Conservation (phyloP, 2,888 invertebrate species). For the Callyntrura sp. region DNA sequence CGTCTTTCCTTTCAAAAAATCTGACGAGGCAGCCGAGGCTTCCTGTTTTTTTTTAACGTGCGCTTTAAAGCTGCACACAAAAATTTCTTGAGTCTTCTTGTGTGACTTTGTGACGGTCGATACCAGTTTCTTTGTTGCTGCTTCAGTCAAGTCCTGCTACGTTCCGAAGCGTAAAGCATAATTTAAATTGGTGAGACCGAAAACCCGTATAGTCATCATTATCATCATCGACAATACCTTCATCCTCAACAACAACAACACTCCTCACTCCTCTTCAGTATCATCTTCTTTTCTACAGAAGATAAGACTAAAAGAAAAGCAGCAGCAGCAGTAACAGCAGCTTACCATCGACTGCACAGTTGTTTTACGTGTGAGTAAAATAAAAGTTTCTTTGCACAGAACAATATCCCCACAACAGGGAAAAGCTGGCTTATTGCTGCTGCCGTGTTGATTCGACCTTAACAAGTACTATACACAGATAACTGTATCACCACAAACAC, state of each 20-base stretch:
- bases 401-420: constrained; percentile 8
- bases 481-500: constrained; percentile 62
- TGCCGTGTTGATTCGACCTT: constrained; percentile 54
- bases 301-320: not conserved
- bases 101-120: constrained; percentile 39
- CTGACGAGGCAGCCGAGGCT: constrained; percentile 40
- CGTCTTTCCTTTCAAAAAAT: constrained; percentile 14
- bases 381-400: not conserved
- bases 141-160: constrained; percentile 47
- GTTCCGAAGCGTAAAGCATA: constrained; percentile 47
- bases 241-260: too few relatives aligned
- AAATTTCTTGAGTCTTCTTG: constrained; percentile 42
- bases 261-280: too few relatives aligned
- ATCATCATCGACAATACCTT: constrained; percentile 25
- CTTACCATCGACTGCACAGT: not conserved
- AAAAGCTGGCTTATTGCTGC: too few relatives aligned
- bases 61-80: not conserved
- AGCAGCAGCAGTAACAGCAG: too few relatives aligned
- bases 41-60: constrained; percentile 61
- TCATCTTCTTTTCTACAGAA: constrained; percentile 1
- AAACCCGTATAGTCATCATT: constrained; percentile 46
- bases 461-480: constrained; percentile 28
- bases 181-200: constrained; percentile 52
- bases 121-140: constrained; percentile 50
- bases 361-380: not conserved